A percentile compares a stretch with the other conserved stretches of the same genome.
Evolutionary conservation across 2,888 invertebrate species (phyloP).

Genomic region (Hemaris fuciformis): DNA sequence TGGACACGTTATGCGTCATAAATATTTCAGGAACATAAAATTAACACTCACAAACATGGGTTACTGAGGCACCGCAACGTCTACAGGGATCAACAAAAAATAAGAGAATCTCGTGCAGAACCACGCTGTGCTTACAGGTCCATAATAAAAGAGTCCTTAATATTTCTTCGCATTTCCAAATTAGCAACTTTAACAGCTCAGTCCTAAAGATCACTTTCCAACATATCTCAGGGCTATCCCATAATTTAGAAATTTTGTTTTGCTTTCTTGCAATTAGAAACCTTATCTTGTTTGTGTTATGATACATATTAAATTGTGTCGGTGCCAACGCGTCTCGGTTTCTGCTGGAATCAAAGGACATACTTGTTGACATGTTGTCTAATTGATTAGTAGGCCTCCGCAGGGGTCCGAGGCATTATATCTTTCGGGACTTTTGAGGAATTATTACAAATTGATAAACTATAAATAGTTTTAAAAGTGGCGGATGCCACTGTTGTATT

Average conservation of each 20-base stretch:
- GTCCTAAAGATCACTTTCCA: slow-evolving; percentile 39
- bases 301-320: slow-evolving; percentile 58
- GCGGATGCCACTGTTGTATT: slow-evolving; percentile 75
- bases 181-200: slow-evolving; percentile 22
- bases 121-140: slow-evolving; percentile 49
- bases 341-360: slow-evolving; percentile 72
- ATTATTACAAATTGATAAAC: slow-evolving; percentile 79
- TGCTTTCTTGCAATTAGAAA: slow-evolving; percentile 48
- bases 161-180: slow-evolving; percentile 22
- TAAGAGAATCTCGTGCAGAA: slow-evolving; percentile 73
- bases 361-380: slow-evolving; percentile 82
- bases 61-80: slow-evolving; percentile 79
- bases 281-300: slow-evolving; percentile 60
- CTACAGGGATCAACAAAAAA: slow-evolving; percentile 74
- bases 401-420: slow-evolving; percentile 71
- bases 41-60: slow-evolving; percentile 80
- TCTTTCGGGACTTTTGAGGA: slow-evolving; percentile 74
- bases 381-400: slow-evolving; percentile 80
- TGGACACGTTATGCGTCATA: slow-evolving; percentile 79
- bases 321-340: slow-evolving; percentile 43
- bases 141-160: slow-evolving; percentile 48
- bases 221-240: slow-evolving; percentile 22
- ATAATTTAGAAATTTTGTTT: slow-evolving; percentile 40
- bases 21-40: slow-evolving; percentile 81
- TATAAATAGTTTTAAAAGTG: slow-evolving; percentile 73